A percentile compares a stretch with the other conserved stretches of the same genome.
Evolutionary conservation across 2,113 vertebrate genomes (phyloP).

Genomic region (Marcusenius ussheri): DNA sequence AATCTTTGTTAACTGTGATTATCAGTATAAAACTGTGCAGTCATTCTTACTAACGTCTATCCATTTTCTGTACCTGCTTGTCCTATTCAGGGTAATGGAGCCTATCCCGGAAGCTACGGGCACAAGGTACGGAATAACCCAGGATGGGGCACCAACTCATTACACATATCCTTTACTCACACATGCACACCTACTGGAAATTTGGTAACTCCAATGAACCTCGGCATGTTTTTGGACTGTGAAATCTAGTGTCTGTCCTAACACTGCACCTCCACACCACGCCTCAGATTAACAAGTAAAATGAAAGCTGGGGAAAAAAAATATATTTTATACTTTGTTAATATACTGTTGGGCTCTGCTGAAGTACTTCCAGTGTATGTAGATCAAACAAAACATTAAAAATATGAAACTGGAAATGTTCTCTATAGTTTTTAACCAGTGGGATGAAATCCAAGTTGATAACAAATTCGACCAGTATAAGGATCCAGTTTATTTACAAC

Average conservation of each 20-base stretch:
- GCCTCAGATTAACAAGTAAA: background rate
- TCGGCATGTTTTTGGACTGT: background rate
- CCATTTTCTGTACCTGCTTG: background rate
- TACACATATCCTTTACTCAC: background rate
- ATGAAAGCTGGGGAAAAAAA: background rate
- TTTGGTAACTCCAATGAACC: background rate
- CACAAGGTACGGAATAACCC: background rate
- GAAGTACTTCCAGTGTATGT: background rate
- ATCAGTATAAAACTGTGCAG: background rate
- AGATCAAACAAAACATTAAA: background rate
- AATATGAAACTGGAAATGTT: background rate
- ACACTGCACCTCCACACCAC: background rate
- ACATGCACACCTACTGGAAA: background rate
- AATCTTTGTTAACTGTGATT: background rate
- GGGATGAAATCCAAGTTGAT: background rate
- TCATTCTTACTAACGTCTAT: background rate
- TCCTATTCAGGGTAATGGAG: background rate
- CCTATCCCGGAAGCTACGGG: background rate
- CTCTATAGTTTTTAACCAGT: background rate
- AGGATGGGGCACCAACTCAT: background rate
- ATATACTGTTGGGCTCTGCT: background rate
- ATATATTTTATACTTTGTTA: background rate
- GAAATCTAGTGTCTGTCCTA: background rate
- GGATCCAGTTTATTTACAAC: background rate
- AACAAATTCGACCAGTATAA: background rate